Evolutionary conservation across 92 coral and sea anemone species (phyloP), one percentile per base, ranked within the genome.

Genomic region (Scolanthus callimorphus): DNA sequence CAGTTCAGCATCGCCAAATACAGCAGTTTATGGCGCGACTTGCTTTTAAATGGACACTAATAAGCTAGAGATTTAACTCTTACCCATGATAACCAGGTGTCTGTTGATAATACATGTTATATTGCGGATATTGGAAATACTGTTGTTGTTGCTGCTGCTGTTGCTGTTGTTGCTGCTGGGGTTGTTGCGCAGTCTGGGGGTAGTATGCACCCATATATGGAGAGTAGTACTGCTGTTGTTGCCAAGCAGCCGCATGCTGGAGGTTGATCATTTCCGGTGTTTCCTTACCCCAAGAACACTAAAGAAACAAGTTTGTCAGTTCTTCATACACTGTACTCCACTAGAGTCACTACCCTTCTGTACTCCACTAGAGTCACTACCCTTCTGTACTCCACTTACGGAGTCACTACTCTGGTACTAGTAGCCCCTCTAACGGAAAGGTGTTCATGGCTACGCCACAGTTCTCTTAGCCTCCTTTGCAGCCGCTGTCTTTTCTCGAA

Each of bases 241-340:
- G 89, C 89, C 89, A 82, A 15, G 73, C 78, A 15, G 73, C 78
- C 55, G 77, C 57, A 26, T 53, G 70, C 28, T 71, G 79, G 23
- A 55, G 58, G 50, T 74, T 83, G 74, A 21, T 56, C 58, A 78
- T 65, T 56, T 74, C 89, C 29, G 74, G 65, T 17, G 78, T 81
- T 47, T 88, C 96, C 68, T 88, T 88, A 12, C 96, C 96, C 96
- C 96, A 88, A 4, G 90, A 88, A 76, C 96, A 88, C 96, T 88
- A 53, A 17, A n/a, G 9, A 48, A 10, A 48, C 54, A n/a, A 48
- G 17, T 10, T 4, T 17, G 17, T 48, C 8, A 22, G 29, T 1
- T 2, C 61, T 25, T 21, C 41, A 34, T 6, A 15, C 41, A 34
- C 8, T 6, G 15, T 34, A 34, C 15, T 34, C 41, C 41, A 34